Evolutionary conservation across 1,140 invertebrate species (phyloP).

Genomic region (Neotoxoptera formosana): DNA sequence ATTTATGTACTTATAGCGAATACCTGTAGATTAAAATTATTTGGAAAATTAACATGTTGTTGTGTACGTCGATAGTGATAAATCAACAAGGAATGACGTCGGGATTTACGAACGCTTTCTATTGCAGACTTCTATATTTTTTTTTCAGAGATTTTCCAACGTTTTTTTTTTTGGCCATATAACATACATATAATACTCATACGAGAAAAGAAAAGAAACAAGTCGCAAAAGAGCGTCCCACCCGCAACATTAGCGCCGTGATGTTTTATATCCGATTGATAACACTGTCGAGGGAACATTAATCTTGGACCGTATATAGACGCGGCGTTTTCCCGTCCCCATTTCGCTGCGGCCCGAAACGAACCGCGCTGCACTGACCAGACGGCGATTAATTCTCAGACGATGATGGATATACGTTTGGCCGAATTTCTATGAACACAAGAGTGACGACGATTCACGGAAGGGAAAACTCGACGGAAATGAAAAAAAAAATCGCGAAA

Average conservation of each 20-base stretch:
- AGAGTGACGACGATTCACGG: neutral
- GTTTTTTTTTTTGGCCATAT: neutral
- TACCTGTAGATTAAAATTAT: neutral
- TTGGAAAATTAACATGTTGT: neutral
- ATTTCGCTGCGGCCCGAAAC: neutral
- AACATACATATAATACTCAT: neutral
- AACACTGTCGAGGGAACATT: neutral
- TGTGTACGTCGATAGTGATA: neutral
- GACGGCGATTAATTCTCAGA: conserved; percentile 38
- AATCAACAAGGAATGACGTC: neutral
- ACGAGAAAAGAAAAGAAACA: neutral
- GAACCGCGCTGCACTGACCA: neutral
- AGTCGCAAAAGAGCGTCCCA: neutral
- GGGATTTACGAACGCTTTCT: neutral
- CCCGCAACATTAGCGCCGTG: conserved; percentile 15
- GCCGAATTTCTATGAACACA: neutral
- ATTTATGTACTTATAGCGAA: neutral
- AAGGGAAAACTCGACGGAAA: neutral
- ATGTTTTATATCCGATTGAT: conserved; percentile 15
- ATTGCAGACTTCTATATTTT: neutral
- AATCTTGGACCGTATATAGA: conserved; percentile 18
- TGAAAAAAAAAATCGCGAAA: neutral
- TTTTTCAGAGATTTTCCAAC: neutral
- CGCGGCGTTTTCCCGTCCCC: neutral
- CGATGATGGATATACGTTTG: conserved; percentile 44